phyloP scores from a whole-genome alignment of 2,113 vertebrate species.

The Bubo bubo region DNA sequence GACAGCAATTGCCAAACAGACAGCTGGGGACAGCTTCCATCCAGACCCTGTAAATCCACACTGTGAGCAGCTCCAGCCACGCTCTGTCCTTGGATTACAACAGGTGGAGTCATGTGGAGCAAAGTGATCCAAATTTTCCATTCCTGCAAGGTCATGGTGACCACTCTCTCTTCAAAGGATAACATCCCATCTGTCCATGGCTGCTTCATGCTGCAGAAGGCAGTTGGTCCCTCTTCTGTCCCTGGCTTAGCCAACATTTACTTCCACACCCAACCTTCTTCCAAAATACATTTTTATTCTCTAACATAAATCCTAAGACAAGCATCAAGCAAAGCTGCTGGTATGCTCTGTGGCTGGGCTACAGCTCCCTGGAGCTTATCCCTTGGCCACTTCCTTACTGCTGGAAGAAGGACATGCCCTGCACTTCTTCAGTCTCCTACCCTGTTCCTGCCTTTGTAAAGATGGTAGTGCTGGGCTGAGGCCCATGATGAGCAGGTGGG shows the following conservation, averaged over 20 bases:
- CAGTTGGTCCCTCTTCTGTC: background rate
- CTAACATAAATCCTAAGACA: background rate
- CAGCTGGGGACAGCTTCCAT: background rate
- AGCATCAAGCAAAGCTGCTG: background rate
- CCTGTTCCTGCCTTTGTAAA: background rate
- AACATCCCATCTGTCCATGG: background rate
- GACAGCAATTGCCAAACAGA: background rate
- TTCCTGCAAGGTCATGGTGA: background rate
- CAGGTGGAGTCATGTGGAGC: background rate
- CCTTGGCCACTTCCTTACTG: background rate
- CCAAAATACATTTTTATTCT: background rate
- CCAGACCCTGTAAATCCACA: background rate
- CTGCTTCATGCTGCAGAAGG: background rate
- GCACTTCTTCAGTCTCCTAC: background rate
- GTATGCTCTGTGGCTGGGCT: background rate
- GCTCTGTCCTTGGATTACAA: background rate
- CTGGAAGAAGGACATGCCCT: background rate
- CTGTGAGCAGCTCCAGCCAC: background rate
- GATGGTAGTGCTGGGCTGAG: background rate
- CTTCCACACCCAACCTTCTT: background rate
- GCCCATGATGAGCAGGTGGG: background rate
- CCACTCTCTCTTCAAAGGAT: background rate
- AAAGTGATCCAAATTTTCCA: background rate
- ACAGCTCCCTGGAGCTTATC: background rate
- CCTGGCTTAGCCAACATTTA: background rate